Evolutionary conservation across 2,797 vertebrate genomes (phyloP), one percentile per base, ranked within the genome.

Genomic region (Galagoides demidoff): DNA sequence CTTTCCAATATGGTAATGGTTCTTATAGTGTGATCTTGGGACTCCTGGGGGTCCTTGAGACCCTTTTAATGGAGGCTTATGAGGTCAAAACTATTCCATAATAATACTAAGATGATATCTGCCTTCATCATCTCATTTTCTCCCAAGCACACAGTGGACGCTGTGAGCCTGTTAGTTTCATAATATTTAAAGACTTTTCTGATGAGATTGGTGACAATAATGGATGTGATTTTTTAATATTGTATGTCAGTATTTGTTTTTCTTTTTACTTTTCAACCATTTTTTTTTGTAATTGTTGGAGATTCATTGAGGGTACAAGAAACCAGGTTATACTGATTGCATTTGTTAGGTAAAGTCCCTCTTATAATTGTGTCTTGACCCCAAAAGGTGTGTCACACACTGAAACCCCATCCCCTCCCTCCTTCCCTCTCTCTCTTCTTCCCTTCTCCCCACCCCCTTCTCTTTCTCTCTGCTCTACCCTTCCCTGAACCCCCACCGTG

Each of bases 151-250:
- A 52, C 6, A 49, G 31, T 45, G 20, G 16, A 66, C 0, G 13
- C 90, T 84, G 31, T 27, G 25, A 81, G 34, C 29, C 45, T 66
- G 73, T 64, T n/a, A 76, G 29, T 5, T 90, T 90, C 39, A 49
- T 52, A 92, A 43, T 49, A 89, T 77, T 78, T 93, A 66, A 45
- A 90, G n/a, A 57, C 17, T 68, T 85, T 90, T 70, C 61, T 82
- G 57, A 78, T 59, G 61, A 73, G 45, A 55, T 9, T 37, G n/a
- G 64, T 64, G 13, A 25, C 49, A 43, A 74, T 5, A 93, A 93
- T n/a, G 16, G 17, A 31, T 66, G 31, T 66, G 31, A 66, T 66
- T 64, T 13, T 31, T 31, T 66, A 66, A 19, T 49, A 78, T 2
- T 87, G 25, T 70, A 10, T 82, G 76, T 43, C 37, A 92, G 39